A percentile compares a stretch with the other conserved stretches of the same genome.
Evolutionary conservation across 2,113 vertebrate species (phyloP).

Genomic region (Dissostichus mawsoni): DNA sequence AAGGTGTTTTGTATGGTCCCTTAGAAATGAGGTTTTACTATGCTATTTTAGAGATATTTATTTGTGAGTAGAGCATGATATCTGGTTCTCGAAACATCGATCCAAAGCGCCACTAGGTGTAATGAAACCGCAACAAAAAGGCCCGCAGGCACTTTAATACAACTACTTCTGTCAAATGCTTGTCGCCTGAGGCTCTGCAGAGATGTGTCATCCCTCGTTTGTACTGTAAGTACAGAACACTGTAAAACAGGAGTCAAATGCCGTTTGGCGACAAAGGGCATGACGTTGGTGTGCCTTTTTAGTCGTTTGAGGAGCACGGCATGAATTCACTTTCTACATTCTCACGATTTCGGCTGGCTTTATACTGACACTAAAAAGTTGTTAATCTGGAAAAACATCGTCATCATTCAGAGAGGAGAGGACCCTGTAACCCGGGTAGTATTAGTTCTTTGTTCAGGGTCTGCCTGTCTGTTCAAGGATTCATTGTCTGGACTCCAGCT

Average conservation of each 20-base stretch:
- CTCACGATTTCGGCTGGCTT: neutral
- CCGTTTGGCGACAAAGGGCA: conserved; percentile 2
- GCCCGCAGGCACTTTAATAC: neutral
- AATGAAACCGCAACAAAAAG: no score
- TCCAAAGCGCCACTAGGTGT: neutral
- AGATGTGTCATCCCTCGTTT: neutral
- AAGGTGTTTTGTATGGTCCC: no score
- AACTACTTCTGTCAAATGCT: neutral
- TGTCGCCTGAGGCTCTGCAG: neutral
- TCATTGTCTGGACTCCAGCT: conserved; percentile 53
- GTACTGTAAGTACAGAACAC: neutral
- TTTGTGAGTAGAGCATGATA: no score
- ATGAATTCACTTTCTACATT: neutral
- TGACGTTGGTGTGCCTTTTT: neutral
- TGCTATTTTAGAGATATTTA: no score
- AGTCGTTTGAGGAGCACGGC: neutral
- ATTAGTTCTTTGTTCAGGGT: neutral
- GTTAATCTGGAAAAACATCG: neutral
- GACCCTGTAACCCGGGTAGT: neutral
- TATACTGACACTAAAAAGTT: neutral
- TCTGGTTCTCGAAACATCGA: neutral
- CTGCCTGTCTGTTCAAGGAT: neutral
- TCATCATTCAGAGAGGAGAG: neutral
- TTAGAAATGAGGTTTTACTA: no score
- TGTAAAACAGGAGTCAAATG: conserved; percentile 40